Conservation (phyloP, 2,888 invertebrate genomes). For the Ophioninae sp. region DNA sequence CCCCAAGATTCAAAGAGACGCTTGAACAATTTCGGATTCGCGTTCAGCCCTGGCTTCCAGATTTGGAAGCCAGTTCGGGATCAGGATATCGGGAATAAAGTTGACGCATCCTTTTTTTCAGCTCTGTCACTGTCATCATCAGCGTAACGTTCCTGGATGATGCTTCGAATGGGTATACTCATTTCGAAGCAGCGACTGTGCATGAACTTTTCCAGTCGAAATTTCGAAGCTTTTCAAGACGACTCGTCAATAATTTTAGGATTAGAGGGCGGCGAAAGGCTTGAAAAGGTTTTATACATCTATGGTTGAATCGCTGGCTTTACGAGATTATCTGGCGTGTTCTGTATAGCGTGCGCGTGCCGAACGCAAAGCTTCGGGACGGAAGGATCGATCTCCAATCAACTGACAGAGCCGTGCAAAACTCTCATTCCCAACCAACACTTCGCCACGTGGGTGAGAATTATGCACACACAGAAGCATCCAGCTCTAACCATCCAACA, state of each 20-base stretch:
- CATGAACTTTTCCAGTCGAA: background rate
- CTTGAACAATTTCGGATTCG: too few relatives aligned
- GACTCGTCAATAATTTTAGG: conserved; percentile 11
- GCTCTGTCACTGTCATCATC: too few relatives aligned
- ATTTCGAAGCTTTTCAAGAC: background rate
- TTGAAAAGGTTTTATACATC: conserved; percentile 14
- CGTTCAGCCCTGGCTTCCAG: too few relatives aligned
- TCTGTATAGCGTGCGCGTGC: conserved; percentile 12
- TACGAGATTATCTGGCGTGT: conserved; percentile 33
- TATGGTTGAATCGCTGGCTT: conserved; percentile 21
- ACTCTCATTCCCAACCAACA: conserved; percentile 23
- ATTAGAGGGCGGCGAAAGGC: background rate
- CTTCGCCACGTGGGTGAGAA: conserved; percentile 30
- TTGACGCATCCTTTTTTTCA: too few relatives aligned
- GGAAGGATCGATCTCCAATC: conserved; percentile 47
- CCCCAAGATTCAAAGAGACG: background rate
- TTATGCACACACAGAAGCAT: conserved; percentile 38
- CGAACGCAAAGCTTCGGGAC: conserved; percentile 26
- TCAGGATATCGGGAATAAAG: too few relatives aligned
- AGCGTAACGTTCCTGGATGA: too few relatives aligned
- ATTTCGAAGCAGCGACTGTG: background rate
- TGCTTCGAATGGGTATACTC: too few relatives aligned
- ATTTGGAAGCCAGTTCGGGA: too few relatives aligned
- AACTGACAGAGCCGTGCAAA: conserved; percentile 42
- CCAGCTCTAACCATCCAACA: conserved; percentile 29